phyloP scores from a whole-genome alignment of 2,888 invertebrate species.

The Leptothorax acervorum region DNA sequence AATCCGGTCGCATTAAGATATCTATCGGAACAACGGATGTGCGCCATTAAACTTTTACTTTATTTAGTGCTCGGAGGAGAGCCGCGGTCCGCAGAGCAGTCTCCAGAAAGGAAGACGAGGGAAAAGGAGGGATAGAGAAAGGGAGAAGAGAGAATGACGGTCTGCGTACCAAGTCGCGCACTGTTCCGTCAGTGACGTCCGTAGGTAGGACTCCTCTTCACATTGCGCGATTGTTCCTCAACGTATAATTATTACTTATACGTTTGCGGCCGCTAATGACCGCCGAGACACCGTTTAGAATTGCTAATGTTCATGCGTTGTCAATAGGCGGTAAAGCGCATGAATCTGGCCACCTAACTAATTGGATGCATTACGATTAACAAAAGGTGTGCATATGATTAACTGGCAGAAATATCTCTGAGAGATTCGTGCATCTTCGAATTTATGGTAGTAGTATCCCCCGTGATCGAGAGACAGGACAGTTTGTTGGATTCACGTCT shows the following conservation, averaged over 20 bases:
- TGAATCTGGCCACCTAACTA: slow-evolving; percentile 74
- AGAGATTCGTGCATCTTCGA: not conserved
- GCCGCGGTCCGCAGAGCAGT: slow-evolving; percentile 58
- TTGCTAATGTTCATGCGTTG: slow-evolving; percentile 77
- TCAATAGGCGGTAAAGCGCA: slow-evolving; percentile 78
- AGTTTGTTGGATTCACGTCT: not conserved
- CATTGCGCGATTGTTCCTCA: slow-evolving; percentile 74
- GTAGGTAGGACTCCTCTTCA: slow-evolving; percentile 48
- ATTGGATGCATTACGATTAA: slow-evolving; percentile 74
- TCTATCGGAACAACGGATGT: slow-evolving; percentile 85
- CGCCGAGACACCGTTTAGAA: slow-evolving; percentile 75
- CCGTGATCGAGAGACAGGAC: not conserved
- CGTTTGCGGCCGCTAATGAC: slow-evolving; percentile 75
- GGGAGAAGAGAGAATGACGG: slow-evolving; percentile 28
- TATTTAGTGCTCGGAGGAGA: slow-evolving; percentile 80
- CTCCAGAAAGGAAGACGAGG: slow-evolving; percentile 39
- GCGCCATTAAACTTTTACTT: slow-evolving; percentile 85
- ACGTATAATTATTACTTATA: slow-evolving; percentile 80
- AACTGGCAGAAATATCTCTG: not conserved
- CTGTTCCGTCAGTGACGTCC: slow-evolving; percentile 20
- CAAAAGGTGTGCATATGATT: slow-evolving; percentile 63
- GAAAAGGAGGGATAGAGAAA: slow-evolving; percentile 2
- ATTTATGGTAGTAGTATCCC: too few species aligned
- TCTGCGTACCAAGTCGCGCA: slow-evolving; percentile 22
- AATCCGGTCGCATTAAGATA: slow-evolving; percentile 85